Conservation (phyloP, 2,113 vertebrate species). For the Pachycephala philippinensis region DNA sequence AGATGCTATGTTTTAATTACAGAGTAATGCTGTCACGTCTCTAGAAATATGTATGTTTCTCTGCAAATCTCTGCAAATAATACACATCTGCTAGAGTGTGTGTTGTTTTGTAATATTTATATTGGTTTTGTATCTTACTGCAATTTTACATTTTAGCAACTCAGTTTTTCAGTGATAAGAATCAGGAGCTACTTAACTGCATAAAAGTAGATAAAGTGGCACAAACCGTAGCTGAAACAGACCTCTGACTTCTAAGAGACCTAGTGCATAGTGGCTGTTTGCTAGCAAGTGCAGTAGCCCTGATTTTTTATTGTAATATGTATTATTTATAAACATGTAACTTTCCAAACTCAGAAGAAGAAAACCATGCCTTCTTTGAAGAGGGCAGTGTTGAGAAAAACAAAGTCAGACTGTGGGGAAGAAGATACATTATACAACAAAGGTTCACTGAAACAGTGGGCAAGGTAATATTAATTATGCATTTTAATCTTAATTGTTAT, state of each 20-base stretch:
- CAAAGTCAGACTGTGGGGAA: background rate
- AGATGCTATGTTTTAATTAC: background rate
- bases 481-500: background rate
- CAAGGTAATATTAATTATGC: background rate
- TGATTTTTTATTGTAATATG: constrained; percentile 45
- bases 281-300: constrained; percentile 4
- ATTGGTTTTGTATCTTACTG: background rate
- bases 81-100: background rate
- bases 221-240: background rate
- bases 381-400: constrained; percentile 13
- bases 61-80: background rate
- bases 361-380: constrained; percentile 34
- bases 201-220: background rate
- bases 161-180: background rate
- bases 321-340: constrained; percentile 52
- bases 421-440: constrained; percentile 48
- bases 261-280: background rate
- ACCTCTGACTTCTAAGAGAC: background rate
- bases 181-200: background rate
- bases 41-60: background rate
- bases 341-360: constrained; percentile 26
- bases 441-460: background rate
- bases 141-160: background rate
- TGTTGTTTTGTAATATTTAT: background rate
- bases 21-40: background rate